Base-by-base conservation (phyloP, 1,140 invertebrate species). In the Lineus longissimus region DNA sequence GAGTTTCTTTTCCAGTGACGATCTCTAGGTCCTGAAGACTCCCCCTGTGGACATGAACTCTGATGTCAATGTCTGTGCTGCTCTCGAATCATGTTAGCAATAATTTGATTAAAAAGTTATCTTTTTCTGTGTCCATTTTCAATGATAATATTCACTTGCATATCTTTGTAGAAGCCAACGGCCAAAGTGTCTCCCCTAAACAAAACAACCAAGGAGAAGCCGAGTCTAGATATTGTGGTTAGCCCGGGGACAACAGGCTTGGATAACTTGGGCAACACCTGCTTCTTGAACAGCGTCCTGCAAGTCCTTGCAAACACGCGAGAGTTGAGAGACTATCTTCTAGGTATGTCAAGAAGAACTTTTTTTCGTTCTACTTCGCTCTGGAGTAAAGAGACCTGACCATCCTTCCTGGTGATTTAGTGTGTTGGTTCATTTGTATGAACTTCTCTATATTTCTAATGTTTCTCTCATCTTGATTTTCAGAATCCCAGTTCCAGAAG, bases 211-310 rank as follows among this genome's bases (percentile, higher is more conserved):
- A 59, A 66, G 15, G 58, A 64, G 4, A 59, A 59, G 19, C 62
- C 59, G 15, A 62, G 45, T 13, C 58, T 61, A 30, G 36, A 23
- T 29, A n/a, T 31, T 1, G 30, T 19, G 22, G 63, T 63, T 25
- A 41, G 55, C 25, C 73, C 69, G 17, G 79, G 80, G 40, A 72
- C 69, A 45, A 79, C 78, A 1, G 81, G 81, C 1, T 68, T 82
- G 11, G 78, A 80, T 54, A 82, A 82, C 64, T 63, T 82, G 7
- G 80, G 80, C 11, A 83, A 82, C 64, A 83, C 80, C 1, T 82
- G 81, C 64, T 83, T 82, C 65, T 81, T 83, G 78, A 83, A 82
- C 65, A 77, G 80, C 47, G 78, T 82, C 11, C 61, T 85, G 22
- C 84, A 85, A 70, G 81, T 77, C 63, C 68, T 85, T n/a, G 74